Evolutionary conservation across 30 jellyfish, hydroid and myxozoan species (phyloP).

Genomic region (Cassiopea andromeda): DNA sequence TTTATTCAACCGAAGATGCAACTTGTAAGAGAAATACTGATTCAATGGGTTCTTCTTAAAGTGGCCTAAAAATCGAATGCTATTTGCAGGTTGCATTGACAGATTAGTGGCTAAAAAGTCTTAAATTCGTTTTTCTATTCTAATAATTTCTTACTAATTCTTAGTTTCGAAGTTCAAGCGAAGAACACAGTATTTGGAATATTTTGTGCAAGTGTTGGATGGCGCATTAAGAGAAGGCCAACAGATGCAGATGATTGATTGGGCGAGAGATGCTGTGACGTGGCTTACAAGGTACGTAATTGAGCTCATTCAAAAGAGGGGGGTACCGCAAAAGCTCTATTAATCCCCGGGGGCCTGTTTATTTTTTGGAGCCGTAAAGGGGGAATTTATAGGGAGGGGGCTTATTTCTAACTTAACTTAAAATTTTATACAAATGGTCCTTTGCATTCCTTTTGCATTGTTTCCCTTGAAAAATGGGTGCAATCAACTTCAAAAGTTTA

Average conservation of each 20-base stretch:
- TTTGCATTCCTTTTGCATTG: no score
- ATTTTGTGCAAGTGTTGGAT: conserved; percentile 73
- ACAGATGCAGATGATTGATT: conserved; percentile 60
- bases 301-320: background rate
- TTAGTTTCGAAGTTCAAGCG: conserved; percentile 84
- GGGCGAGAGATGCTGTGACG: conserved; percentile 82
- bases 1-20: no score
- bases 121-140: background rate
- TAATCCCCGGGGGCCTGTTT: background rate
- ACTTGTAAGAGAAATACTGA: no score
- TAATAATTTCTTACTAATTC: background rate
- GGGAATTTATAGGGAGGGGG: no score
- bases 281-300: conserved; percentile 72
- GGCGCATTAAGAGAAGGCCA: conserved; percentile 73
- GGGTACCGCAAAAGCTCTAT: background rate
- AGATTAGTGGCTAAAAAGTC: no score
- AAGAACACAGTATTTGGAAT: conserved; percentile 78
- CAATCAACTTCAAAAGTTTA: no score
- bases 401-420: no score
- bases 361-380: background rate
- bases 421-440: no score
- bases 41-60: no score
- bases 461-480: no score
- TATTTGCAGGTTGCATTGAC: no score
- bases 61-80: no score